These are phyloP conservation scores for Rhopalosiphum padi DNA, from an alignment of 1,140 invertebrate genomes.

Conservation along the genomic window DNA sequence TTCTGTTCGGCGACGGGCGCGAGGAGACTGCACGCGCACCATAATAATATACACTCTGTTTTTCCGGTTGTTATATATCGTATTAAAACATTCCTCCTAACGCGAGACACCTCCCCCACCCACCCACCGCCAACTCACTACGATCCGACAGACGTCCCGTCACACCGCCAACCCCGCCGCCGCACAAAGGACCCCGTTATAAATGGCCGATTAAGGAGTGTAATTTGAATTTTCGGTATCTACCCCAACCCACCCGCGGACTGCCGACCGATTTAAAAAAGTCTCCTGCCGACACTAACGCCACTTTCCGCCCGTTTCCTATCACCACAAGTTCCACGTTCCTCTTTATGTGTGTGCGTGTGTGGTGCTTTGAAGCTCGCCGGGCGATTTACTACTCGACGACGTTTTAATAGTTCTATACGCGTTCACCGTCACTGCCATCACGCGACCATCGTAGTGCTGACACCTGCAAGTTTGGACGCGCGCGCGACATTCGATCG, in stretches of 20 bases:
- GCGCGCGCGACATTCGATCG: too few species aligned
- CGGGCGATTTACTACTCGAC: background rate
- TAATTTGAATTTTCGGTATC: conserved; percentile 36
- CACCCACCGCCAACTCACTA: too few species aligned
- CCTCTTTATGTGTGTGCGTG: background rate
- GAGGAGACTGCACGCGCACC: background rate
- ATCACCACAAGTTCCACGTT: background rate
- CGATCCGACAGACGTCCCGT: background rate
- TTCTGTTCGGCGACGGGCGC: background rate
- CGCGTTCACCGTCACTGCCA: background rate
- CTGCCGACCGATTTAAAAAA: background rate
- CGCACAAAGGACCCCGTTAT: background rate
- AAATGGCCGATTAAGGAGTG: conserved; percentile 42
- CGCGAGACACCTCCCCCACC: background rate
- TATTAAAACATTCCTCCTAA: background rate
- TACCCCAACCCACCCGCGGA: background rate
- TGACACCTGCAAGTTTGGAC: background rate
- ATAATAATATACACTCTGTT: background rate
- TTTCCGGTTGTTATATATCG: conserved; percentile 22
- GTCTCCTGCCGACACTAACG: background rate
- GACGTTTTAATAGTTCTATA: conserved; percentile 11
- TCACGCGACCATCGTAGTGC: background rate
- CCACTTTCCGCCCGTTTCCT: too few species aligned
- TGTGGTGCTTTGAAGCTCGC: background rate
- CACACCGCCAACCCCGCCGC: background rate